phyloP scores from a whole-genome alignment of 2,113 vertebrate species.

The Aramus guarauna region DNA sequence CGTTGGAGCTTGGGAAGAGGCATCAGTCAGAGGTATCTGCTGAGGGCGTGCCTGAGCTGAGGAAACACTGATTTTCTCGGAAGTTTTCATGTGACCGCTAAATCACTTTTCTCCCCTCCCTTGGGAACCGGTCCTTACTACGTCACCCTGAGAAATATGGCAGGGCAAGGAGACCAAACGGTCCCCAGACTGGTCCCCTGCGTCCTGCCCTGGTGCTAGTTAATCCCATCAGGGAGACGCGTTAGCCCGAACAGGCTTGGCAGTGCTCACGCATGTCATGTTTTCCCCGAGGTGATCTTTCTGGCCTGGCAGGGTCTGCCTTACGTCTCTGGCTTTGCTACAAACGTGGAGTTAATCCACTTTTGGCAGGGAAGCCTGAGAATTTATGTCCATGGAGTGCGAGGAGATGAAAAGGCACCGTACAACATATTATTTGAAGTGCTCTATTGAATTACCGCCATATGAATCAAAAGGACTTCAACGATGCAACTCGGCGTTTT shows the following conservation, averaged over 20 bases:
- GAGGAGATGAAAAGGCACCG: conserved; percentile 43
- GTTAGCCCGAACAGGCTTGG: background rate
- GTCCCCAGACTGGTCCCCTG: background rate
- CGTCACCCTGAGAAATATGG: background rate
- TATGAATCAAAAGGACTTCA: background rate
- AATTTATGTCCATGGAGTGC: background rate
- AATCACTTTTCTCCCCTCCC: background rate
- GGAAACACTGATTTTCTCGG: background rate
- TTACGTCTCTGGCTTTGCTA: conserved; percentile 23
- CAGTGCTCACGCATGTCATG: background rate
- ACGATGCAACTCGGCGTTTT: background rate
- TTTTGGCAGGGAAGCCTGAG: background rate
- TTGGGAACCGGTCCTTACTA: background rate
- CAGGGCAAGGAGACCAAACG: background rate
- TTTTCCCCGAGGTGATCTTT: background rate
- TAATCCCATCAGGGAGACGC: background rate
- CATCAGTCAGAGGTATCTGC: background rate
- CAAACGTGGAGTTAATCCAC: conserved; percentile 13
- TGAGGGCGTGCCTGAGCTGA: background rate
- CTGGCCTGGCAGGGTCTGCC: background rate
- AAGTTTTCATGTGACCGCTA: background rate
- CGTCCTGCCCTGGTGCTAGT: background rate
- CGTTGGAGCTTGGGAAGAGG: background rate
- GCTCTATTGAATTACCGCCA: conserved; percentile 14
- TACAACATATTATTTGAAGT: background rate